A percentile compares a stretch with the other conserved stretches of the same genome.
These are phyloP conservation scores for Ochropacha duplaris DNA, from an alignment of 2,888 invertebrate species.

Conservation along the genomic window DNA sequence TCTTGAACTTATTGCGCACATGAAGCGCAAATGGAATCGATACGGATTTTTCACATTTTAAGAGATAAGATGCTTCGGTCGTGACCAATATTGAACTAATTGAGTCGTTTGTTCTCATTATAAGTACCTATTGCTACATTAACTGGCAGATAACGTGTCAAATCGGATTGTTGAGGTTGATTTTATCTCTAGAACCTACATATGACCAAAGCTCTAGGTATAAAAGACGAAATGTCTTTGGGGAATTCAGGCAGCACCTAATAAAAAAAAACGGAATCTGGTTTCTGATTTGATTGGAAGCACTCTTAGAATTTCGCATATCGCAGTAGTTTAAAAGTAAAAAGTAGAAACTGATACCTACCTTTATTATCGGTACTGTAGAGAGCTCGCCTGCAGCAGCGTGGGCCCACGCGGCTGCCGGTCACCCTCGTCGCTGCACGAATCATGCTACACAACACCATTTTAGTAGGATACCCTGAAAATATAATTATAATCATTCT, in stretches of 20 bases:
- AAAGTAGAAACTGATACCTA: slow-evolving; percentile 18
- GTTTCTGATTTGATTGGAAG: too few relatives aligned
- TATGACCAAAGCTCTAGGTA: too few relatives aligned
- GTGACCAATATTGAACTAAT: neutral
- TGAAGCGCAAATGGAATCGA: neutral
- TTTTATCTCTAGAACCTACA: neutral
- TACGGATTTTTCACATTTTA: neutral
- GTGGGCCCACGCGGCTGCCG: slow-evolving; percentile 21
- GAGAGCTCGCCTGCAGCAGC: slow-evolving; percentile 42
- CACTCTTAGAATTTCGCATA: too few relatives aligned
- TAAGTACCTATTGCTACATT: neutral
- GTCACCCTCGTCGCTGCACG: slow-evolving; percentile 37
- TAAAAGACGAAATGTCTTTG: too few relatives aligned
- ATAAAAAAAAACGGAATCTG: too few relatives aligned
- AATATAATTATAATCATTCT: neutral
- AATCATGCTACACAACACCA: slow-evolving; percentile 47
- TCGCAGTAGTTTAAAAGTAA: neutral
- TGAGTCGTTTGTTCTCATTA: neutral
- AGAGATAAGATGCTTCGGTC: neutral
- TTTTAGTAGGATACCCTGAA: slow-evolving; percentile 19
- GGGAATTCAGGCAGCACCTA: too few relatives aligned
- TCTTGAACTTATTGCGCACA: slow-evolving; percentile 1
- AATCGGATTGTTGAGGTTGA: neutral
- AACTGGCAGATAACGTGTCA: neutral
- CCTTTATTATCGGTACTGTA: slow-evolving; percentile 57